These are phyloP conservation scores for Drosophila nigromelanica DNA, from an alignment of 1,140 invertebrate species.

Conservation along the genomic window DNA sequence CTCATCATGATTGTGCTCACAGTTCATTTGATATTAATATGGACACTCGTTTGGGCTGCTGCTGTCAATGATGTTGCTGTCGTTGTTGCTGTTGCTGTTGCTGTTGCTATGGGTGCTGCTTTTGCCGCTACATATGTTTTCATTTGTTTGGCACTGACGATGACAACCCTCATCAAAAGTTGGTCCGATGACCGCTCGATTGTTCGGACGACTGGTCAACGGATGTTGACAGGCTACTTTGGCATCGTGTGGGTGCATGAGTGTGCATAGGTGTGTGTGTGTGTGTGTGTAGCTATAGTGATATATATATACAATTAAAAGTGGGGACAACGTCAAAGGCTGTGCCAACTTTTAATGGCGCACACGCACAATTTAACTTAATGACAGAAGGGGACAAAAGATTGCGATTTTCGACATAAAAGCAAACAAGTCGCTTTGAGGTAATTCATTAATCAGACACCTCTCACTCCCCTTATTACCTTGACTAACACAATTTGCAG, in stretches of 20 bases:
- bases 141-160: slow-evolving; percentile 80
- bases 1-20: slow-evolving; percentile 66
- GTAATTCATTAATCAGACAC: slow-evolving; percentile 71
- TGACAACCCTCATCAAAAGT: slow-evolving; percentile 81
- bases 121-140: slow-evolving; percentile 77
- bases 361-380: slow-evolving; percentile 72
- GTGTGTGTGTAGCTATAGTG: slow-evolving; percentile 40
- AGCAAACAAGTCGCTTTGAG: slow-evolving; percentile 75
- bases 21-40: slow-evolving; percentile 81
- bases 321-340: slow-evolving; percentile 40
- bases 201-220: slow-evolving; percentile 71
- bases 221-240: slow-evolving; percentile 77
- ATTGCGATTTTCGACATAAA: slow-evolving; percentile 66
- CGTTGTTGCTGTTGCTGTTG: slow-evolving; percentile 9
- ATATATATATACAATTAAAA: slow-evolving; percentile 74
- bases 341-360: slow-evolving; percentile 66
- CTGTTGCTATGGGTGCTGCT: slow-evolving; percentile 26
- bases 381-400: slow-evolving; percentile 70
- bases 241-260: slow-evolving; percentile 41
- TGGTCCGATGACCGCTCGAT: slow-evolving; percentile 74
- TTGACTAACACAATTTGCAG: slow-evolving; percentile 49
- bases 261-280: not conserved
- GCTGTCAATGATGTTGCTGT: not conserved
- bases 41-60: slow-evolving; percentile 54
- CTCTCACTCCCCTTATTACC: not conserved